Evolutionary conservation across 2,113 vertebrate species (phyloP).

Genomic region (Triplophysa dalaica): DNA sequence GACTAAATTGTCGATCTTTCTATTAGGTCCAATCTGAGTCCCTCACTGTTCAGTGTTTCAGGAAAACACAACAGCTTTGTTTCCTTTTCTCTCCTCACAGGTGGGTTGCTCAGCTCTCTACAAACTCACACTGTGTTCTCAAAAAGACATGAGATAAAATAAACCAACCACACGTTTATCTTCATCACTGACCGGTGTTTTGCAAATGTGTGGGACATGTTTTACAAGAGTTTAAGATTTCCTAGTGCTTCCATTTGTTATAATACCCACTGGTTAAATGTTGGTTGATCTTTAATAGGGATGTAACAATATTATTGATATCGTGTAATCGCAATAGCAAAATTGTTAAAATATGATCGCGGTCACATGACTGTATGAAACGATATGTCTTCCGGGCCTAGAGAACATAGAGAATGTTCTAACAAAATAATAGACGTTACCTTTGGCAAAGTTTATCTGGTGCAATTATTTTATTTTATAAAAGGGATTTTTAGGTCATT

Average conservation of each 20-base stretch:
- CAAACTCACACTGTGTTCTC: conserved; percentile 19
- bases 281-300: too few species aligned
- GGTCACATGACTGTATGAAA: too few species aligned
- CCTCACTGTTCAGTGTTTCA: neutral
- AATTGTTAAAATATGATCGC: too few species aligned
- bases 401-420: too few species aligned
- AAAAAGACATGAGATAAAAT: neutral
- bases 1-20: neutral
- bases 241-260: neutral
- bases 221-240: neutral
- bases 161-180: neutral
- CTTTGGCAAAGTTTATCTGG: too few species aligned
- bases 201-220: neutral
- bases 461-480: too few species aligned
- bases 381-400: too few species aligned
- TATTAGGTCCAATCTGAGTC: neutral
- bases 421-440: too few species aligned
- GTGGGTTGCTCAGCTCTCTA: neutral
- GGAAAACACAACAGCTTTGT: conserved; percentile 4
- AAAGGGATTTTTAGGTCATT: too few species aligned
- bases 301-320: too few species aligned
- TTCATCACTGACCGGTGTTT: neutral
- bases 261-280: too few species aligned
- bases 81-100: neutral
- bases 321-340: too few species aligned